Conservation (phyloP, 2,113 vertebrate genomes). For the Sitta europaea region DNA sequence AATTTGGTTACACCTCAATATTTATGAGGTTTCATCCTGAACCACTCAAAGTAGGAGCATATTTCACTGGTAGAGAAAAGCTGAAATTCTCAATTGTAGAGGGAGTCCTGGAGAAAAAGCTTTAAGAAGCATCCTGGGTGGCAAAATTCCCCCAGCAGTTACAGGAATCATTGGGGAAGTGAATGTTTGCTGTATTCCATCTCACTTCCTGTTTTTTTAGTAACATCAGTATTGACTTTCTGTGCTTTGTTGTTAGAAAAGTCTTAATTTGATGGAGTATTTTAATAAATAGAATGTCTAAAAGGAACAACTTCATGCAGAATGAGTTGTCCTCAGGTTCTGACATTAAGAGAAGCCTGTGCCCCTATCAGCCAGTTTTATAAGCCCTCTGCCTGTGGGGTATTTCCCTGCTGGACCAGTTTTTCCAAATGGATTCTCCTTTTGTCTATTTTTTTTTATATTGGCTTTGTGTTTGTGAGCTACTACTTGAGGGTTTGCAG, state of each 20-base stretch:
- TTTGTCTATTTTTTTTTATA: background rate
- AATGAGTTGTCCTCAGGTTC: background rate
- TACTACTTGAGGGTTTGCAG: background rate
- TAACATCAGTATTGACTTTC: background rate
- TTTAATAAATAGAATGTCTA: conserved; percentile 8
- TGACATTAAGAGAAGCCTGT: background rate
- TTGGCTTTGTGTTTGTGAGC: background rate
- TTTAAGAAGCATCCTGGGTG: background rate
- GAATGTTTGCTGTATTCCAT: background rate
- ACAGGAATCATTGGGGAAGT: background rate
- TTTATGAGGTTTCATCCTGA: background rate
- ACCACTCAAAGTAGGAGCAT: background rate
- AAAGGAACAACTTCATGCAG: background rate
- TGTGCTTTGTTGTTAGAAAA: background rate
- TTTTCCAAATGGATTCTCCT: background rate
- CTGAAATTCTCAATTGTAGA: background rate
- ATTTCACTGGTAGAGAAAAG: background rate
- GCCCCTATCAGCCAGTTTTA: background rate
- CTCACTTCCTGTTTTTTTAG: background rate
- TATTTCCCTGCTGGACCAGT: background rate
- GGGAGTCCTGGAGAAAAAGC: background rate
- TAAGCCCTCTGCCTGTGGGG: background rate
- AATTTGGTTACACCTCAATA: background rate
- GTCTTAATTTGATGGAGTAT: conserved; percentile 5
- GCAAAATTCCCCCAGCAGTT: background rate